phyloP scores from a whole-genome alignment of 1,140 invertebrate genomes.

The Lineus longissimus region DNA sequence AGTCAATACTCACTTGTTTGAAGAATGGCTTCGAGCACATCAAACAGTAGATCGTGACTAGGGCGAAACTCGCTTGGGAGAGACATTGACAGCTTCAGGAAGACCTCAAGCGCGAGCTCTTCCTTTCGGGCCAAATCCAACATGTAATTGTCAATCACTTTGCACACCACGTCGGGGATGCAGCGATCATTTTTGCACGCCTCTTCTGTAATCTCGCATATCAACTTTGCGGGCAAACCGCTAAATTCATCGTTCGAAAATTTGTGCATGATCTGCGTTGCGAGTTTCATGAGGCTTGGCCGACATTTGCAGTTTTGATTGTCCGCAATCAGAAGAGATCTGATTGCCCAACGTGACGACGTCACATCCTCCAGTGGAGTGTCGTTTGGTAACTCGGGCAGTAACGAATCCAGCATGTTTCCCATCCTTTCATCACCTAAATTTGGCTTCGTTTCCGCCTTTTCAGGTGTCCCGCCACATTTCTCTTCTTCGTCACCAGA shows the following conservation, averaged over 20 bases:
- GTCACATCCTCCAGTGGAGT: slow-evolving; percentile 32
- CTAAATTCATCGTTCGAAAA: slow-evolving; percentile 37
- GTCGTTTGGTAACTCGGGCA: slow-evolving; percentile 38
- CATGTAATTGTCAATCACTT: slow-evolving; percentile 42
- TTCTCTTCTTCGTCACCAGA: neutral
- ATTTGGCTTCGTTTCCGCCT: no score
- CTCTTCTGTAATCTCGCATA: slow-evolving; percentile 40
- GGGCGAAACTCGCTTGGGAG: slow-evolving; percentile 34
- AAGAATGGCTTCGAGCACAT: slow-evolving; percentile 41
- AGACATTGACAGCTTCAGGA: slow-evolving; percentile 37
- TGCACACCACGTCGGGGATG: slow-evolving; percentile 30
- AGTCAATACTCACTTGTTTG: slow-evolving; percentile 33
- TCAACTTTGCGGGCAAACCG: slow-evolving; percentile 36
- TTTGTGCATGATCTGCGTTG: slow-evolving; percentile 34
- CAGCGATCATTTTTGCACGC: slow-evolving; percentile 24
- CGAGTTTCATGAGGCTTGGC: slow-evolving; percentile 32
- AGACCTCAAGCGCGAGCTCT: slow-evolving; percentile 41
- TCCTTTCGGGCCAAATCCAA: slow-evolving; percentile 39
- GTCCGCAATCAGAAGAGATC: slow-evolving; percentile 36
- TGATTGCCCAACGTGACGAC: slow-evolving; percentile 41
- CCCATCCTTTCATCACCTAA: slow-evolving; percentile 10
- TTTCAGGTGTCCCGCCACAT: neutral
- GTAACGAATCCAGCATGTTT: slow-evolving; percentile 33
- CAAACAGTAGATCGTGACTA: slow-evolving; percentile 41
- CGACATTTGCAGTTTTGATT: slow-evolving; percentile 33